Evolutionary conservation across 2,888 invertebrate genomes (phyloP).

Genomic region (Eucera pruinosa): DNA sequence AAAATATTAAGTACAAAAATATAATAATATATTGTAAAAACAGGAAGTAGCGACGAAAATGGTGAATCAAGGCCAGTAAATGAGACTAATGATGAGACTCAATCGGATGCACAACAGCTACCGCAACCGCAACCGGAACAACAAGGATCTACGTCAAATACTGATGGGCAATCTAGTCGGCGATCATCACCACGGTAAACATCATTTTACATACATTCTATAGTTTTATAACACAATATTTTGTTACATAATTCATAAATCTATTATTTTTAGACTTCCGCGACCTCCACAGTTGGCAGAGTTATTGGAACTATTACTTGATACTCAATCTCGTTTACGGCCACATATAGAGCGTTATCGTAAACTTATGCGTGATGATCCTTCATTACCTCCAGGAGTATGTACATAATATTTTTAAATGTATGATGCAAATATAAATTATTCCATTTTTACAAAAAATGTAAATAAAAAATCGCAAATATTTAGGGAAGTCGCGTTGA

Average conservation of each 20-base stretch:
- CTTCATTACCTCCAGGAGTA: conserved; percentile 84
- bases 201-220: conserved; percentile 5
- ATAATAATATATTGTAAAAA: not conserved
- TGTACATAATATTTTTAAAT: conserved; percentile 46
- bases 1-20: not conserved
- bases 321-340: conserved; percentile 87
- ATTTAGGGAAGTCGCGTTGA: conserved; percentile 78
- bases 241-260: conserved; percentile 10
- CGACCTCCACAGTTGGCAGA: conserved; percentile 86
- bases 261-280: conserved; percentile 72
- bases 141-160: conserved; percentile 54
- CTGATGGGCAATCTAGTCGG: conserved; percentile 48
- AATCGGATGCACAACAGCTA: conserved; percentile 60
- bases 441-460: not conserved
- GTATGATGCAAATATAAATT: not conserved
- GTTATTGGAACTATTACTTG: conserved; percentile 85
- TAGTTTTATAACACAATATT: not conserved
- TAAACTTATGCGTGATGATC: conserved; percentile 87
- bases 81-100: conserved; percentile 61
- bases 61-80: conserved; percentile 47
- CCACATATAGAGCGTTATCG: conserved; percentile 89
- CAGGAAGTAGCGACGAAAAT: conserved; percentile 55
- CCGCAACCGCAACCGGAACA: conserved; percentile 49
- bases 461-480: conserved; percentile 1
- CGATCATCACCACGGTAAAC: conserved; percentile 51